Evolutionary conservation across 2,797 vertebrate species (phyloP), one percentile per base, ranked within the genome.

Genomic region (Xyrichtys novacula): DNA sequence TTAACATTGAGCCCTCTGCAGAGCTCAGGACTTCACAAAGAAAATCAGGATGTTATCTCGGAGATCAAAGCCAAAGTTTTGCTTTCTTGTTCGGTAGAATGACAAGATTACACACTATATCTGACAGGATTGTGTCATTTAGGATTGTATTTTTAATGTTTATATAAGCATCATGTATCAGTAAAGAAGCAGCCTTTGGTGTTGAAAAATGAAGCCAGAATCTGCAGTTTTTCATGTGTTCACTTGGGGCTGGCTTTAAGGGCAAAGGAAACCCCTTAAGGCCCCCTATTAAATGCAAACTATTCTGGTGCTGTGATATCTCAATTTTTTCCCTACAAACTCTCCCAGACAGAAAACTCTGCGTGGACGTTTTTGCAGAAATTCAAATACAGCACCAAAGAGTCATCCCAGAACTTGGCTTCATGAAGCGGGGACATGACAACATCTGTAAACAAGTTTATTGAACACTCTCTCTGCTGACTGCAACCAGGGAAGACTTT

Each of bases 1-100:
- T 84, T 84, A 85, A 86, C 79, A 81, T 23, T 8, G 54, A 78
- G 66, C 56, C 46, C 0, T 17, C 47, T 68, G 39, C 70, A 71
- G 76, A 74, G 52, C 66, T 34, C 7, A 61, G 32, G 53, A 73
- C 44, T 70, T 74, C 14, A 67, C 58, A 71, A 61, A 71, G 55
- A 59, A 62, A 47, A 49, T 22, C 25, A 47, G 47, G 19, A 39
- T 20, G 29, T 58, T 67, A 28, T 68, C 54, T 53, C 6, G 50
- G 64, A 42, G 12, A 50, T 58, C 8, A 31, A 54, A 67, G 44
- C n/a, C 7, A 65, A 56, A 17, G 6, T 10, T 44, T 66, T 32
- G 25, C 31, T 64, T 66, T 29, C 39, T 73, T 76, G 16, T 36
- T 63, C 38, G 47, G n/a, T 54, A 3, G 49, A 53, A 60, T 46